Evolutionary conservation across 53 echinoderm and acorn worm species (phyloP).

Genomic region (Patiria pectinifera): DNA sequence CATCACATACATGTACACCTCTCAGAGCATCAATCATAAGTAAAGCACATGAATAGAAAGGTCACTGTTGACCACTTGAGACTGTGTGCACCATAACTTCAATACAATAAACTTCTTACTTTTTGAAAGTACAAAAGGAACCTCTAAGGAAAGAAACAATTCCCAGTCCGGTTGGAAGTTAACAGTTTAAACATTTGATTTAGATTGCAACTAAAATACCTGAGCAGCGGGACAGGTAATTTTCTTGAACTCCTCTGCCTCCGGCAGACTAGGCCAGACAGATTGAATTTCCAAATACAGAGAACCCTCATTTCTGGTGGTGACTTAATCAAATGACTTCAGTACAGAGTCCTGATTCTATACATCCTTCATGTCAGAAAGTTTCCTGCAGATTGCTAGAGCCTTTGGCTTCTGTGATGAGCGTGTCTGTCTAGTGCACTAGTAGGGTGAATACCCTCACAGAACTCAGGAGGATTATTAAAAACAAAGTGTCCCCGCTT

Average conservation of each 20-base stretch:
- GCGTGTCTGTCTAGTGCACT: background rate
- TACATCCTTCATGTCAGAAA: background rate
- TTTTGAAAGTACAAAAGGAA: background rate
- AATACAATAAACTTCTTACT: no score
- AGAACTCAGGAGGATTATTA: background rate
- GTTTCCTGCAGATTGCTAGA: background rate
- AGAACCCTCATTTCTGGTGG: background rate
- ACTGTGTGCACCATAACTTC: no score
- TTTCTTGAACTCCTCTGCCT: background rate
- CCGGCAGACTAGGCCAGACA: background rate
- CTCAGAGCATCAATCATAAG: no score
- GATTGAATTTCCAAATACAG: background rate
- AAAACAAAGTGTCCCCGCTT: conserved; percentile 10
- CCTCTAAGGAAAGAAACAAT: background rate
- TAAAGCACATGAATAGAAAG: no score
- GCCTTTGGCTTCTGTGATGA: background rate
- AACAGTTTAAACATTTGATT: background rate
- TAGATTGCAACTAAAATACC: background rate
- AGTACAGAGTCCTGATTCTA: background rate
- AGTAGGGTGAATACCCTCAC: conserved; percentile 34
- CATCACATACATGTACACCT: no score
- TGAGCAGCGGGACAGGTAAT: background rate
- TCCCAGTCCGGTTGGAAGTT: background rate
- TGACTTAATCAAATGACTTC: background rate
- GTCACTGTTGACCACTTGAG: no score